These are phyloP conservation scores for Hydrolagus colliei DNA, from an alignment of 2,797 vertebrate genomes.

Conservation along the genomic window DNA sequence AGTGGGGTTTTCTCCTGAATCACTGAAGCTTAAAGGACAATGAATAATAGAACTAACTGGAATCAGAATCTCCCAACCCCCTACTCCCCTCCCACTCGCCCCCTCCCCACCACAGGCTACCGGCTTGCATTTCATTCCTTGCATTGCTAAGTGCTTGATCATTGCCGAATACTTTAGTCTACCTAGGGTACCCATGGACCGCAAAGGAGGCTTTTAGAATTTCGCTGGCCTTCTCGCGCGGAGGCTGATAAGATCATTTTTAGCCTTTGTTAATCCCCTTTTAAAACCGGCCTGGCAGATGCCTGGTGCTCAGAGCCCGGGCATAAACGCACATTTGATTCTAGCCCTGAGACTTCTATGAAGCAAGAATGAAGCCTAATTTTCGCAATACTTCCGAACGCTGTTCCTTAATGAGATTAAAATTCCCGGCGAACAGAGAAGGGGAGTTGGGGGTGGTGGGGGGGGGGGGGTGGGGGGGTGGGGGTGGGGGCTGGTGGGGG, in stretches of 20 bases:
- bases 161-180: constrained; percentile 46
- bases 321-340: too few species aligned
- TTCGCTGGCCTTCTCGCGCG: constrained; percentile 2
- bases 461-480: constrained; percentile 34
- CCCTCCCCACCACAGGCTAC: not conserved
- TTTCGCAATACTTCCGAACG: too few species aligned
- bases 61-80: not conserved
- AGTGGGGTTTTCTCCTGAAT: constrained; percentile 61
- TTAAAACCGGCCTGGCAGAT: not conserved
- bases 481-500: too few species aligned
- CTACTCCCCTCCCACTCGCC: not conserved
- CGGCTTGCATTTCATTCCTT: not conserved
- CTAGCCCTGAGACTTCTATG: too few species aligned
- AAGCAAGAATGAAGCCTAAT: too few species aligned
- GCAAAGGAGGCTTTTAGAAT: constrained; percentile 47
- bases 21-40: constrained; percentile 63
- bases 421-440: not conserved
- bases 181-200: constrained; percentile 46
- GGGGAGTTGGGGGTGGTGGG: constrained; percentile 20
- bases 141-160: constrained; percentile 11
- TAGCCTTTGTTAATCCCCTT: not conserved
- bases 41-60: constrained; percentile 58
- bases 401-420: too few species aligned
- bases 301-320: not conserved
- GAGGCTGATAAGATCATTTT: not conserved